Evolutionary conservation across 2,888 invertebrate species (phyloP).

Genomic region (Hanleya hanleyi): DNA sequence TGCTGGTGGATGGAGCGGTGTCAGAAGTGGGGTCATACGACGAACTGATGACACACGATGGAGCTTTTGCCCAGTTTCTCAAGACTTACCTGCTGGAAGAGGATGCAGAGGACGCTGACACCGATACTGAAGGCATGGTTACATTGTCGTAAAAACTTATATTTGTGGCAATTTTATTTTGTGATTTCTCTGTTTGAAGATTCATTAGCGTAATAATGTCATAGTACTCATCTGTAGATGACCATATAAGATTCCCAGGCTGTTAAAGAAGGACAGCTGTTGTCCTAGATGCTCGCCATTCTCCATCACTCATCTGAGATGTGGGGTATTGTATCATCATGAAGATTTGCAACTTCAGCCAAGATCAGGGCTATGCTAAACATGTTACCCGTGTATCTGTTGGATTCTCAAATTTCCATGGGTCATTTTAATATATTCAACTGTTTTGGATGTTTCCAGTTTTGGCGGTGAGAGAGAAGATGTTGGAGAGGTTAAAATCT

Average conservation of each 20-base stretch:
- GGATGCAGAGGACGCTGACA: conserved; percentile 70
- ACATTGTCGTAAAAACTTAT: not conserved
- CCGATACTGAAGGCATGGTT: conserved; percentile 20
- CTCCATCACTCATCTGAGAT: no score
- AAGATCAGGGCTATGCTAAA: no score
- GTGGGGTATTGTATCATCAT: no score
- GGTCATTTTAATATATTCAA: not conserved
- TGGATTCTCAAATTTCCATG: no score
- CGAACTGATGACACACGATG: conserved; percentile 86
- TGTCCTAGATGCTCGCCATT: no score
- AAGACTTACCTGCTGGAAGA: conserved; percentile 73
- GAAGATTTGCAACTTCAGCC: no score
- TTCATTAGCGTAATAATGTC: no score
- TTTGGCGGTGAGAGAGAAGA: not conserved
- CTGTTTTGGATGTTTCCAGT: not conserved
- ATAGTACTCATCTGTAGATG: not conserved
- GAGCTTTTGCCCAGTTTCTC: conserved; percentile 77
- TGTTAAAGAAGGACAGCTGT: no score
- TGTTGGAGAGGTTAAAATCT: conserved; percentile 37
- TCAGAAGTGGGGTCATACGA: conserved; percentile 93
- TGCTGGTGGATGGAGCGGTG: conserved; percentile 88
- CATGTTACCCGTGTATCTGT: not conserved
- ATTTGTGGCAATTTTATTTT: no score
- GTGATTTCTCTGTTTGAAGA: no score
- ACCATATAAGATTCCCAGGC: no score